These are phyloP conservation scores for Trachelus stipa DNA, from an alignment of 2,888 invertebrate genomes.

Conservation along the genomic window DNA sequence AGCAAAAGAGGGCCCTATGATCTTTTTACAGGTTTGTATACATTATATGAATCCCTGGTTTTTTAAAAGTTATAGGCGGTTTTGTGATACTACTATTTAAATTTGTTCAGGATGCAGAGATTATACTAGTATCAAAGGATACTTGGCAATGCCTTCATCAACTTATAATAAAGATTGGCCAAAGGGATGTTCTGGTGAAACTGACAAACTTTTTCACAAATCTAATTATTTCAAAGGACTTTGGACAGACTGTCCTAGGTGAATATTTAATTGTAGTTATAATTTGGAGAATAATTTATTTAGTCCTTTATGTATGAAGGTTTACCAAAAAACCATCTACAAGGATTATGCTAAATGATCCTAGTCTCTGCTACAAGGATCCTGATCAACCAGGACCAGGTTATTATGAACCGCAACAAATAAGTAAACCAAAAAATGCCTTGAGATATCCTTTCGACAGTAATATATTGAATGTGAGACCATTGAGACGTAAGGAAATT, in stretches of 20 bases:
- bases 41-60: not conserved
- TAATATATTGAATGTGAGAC: slow-evolving; percentile 24
- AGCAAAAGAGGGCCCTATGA: slow-evolving; percentile 44
- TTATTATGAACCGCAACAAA: slow-evolving; percentile 54
- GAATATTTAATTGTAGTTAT: slow-evolving; percentile 9
- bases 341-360: slow-evolving; percentile 68
- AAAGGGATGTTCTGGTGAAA: slow-evolving; percentile 28
- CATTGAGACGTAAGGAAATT: slow-evolving; percentile 12
- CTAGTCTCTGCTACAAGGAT: slow-evolving; percentile 67
- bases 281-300: not conserved
- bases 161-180: slow-evolving; percentile 33
- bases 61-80: not conserved
- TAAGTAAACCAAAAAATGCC: slow-evolving; percentile 8
- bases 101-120: slow-evolving; percentile 7
- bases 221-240: slow-evolving; percentile 42
- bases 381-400: slow-evolving; percentile 71
- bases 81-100: not conserved
- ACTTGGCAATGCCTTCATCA: not conserved
- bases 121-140: slow-evolving; percentile 5
- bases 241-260: slow-evolving; percentile 39
- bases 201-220: slow-evolving; percentile 31
- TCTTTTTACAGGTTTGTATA: slow-evolving; percentile 39
- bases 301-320: slow-evolving; percentile 29
- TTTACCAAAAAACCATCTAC: slow-evolving; percentile 64
- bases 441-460: slow-evolving; percentile 29